Conservation (phyloP, 2,888 invertebrate species). For the Megalurothrips usitatus region DNA sequence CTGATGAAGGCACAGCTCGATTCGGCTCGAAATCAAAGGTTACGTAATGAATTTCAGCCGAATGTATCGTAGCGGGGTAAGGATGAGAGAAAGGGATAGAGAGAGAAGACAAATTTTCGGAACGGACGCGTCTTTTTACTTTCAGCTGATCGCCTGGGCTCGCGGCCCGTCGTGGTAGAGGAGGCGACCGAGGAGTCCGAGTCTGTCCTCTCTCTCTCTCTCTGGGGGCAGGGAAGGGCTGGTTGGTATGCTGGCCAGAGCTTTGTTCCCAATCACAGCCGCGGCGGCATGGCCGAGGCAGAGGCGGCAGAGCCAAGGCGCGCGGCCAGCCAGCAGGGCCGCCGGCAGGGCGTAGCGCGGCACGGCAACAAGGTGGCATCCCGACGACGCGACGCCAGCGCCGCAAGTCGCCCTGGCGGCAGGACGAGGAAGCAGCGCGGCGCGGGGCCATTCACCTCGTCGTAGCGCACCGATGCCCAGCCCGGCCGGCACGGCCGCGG, state of each 20-base stretch:
- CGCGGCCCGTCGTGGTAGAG: background rate
- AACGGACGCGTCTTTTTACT: background rate
- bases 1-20: no score
- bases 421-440: background rate
- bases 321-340: no score
- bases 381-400: constrained; percentile 9
- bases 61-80: no score
- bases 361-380: background rate
- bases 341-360: no score
- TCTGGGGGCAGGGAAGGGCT: background rate
- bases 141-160: no score
- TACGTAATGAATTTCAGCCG: no score
- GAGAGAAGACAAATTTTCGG: no score
- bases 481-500: background rate
- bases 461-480: background rate
- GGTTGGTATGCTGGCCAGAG: constrained; percentile 4
- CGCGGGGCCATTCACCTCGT: background rate
- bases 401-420: background rate
- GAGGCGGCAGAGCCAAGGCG: no score
- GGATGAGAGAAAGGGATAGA: no score
- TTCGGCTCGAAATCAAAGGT: no score
- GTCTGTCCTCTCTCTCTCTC: no score
- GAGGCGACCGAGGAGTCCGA: background rate
- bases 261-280: background rate
- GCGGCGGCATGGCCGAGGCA: background rate